phyloP scores from a whole-genome alignment of 2,888 invertebrate genomes.

The Girardia tigrina region DNA sequence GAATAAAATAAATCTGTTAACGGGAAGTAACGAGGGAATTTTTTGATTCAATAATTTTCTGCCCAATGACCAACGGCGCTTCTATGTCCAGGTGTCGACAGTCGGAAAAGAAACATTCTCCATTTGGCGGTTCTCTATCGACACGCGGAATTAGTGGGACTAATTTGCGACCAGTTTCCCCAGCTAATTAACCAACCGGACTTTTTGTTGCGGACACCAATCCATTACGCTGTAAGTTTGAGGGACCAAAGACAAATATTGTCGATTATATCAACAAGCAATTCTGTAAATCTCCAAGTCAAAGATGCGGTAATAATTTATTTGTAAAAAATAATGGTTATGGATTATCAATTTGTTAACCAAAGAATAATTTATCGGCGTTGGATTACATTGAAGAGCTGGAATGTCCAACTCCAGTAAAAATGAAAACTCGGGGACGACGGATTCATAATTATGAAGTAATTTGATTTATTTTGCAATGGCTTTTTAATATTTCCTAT shows the following conservation, averaged over 20 bases:
- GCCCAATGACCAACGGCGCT: too few relatives aligned
- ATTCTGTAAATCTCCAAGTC: slow-evolving; percentile 26
- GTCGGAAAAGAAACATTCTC: slow-evolving; percentile 35
- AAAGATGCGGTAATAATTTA: slow-evolving; percentile 31
- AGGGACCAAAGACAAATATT: slow-evolving; percentile 30
- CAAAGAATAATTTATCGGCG: slow-evolving; percentile 41
- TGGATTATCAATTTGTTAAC: neutral
- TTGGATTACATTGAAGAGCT: slow-evolving; percentile 41
- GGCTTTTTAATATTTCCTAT: too few relatives aligned
- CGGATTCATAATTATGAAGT: slow-evolving; percentile 39
- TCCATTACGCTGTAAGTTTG: slow-evolving; percentile 34
- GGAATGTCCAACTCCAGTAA: slow-evolving; percentile 39
- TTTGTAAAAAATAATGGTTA: neutral
- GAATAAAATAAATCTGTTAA: too few relatives aligned
- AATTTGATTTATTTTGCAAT: neutral
- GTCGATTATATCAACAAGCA: slow-evolving; percentile 34
- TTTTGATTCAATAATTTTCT: too few relatives aligned
- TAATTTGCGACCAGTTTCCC: slow-evolving; percentile 35
- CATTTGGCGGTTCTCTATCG: slow-evolving; percentile 33
- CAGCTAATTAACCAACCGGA: slow-evolving; percentile 29
- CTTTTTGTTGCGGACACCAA: slow-evolving; percentile 28
- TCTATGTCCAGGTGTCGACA: slow-evolving; percentile 29
- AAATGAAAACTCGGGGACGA: slow-evolving; percentile 39
- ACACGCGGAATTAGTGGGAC: slow-evolving; percentile 29
- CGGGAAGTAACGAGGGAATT: too few relatives aligned